Conservation (phyloP, 2,888 invertebrate genomes). For the Acanthosepion pharaonis region DNA sequence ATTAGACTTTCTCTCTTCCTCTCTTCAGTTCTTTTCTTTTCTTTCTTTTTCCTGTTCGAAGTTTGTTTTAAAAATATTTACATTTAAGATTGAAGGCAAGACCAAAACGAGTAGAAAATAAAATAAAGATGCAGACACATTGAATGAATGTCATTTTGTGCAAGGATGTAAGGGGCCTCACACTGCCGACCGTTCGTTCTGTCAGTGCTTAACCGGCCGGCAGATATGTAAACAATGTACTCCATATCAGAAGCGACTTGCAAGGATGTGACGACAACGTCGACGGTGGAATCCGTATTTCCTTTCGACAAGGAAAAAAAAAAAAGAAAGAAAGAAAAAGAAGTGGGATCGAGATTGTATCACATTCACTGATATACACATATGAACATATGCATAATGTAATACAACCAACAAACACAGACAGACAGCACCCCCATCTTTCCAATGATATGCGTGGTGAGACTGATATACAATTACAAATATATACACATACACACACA, state of each 20-base stretch:
- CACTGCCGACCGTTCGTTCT: background rate
- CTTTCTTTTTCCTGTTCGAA: background rate
- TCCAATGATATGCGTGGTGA: background rate
- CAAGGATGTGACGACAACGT: background rate
- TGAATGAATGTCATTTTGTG: slow-evolving; percentile 8
- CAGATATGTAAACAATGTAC: background rate
- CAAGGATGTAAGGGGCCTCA: background rate
- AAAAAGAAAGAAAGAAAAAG: background rate
- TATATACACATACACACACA: background rate
- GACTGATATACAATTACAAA: background rate
- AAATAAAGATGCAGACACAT: background rate
- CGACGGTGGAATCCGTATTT: slow-evolving; percentile 18
- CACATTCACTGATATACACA: background rate
- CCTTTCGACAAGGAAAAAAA: background rate
- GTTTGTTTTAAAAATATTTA: slow-evolving; percentile 20
- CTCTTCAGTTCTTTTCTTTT: background rate
- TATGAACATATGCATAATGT: background rate
- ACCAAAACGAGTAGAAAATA: background rate
- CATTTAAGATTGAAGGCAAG: background rate
- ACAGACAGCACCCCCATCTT: background rate
- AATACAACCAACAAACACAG: background rate
- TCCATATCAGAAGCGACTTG: background rate
- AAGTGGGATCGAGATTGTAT: background rate
- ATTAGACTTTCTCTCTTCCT: no score
- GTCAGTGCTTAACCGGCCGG: slow-evolving; percentile 18